Evolutionary conservation across 2,888 invertebrate genomes (phyloP), one percentile per base, ranked within the genome.

Genomic region (Galerucella calmariensis): DNA sequence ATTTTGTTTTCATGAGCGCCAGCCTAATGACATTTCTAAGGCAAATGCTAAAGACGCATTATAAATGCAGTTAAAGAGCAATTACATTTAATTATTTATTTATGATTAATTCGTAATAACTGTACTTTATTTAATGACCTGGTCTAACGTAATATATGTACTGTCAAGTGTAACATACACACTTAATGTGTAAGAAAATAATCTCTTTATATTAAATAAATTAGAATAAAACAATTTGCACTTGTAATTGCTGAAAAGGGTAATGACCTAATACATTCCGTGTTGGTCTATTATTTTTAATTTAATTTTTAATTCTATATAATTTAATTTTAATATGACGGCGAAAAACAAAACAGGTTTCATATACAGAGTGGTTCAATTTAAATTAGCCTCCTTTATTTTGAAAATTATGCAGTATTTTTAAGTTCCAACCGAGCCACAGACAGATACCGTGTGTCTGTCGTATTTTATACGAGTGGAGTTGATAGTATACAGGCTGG

Each of bases 61-160:
- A 67, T 67, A 67, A 69, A 62, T 63, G 62, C 69, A 69, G 69
- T 69, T 69, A 62, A 70, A 35, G 20, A 70, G 51, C 65, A 14
- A 71, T 71, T 71, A 71, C 65, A n/a, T 20, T 12, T 71, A 71
- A 71, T 41, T 41, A 41, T 41, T 62, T 48, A 48, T 51, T 61
- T 62, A 41, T 62, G 44, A 62, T 44, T 62, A 62, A 62, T 62
- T 62, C 35, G 35, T 35, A 0, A 44, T 44, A 62, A 44, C 35
- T 16, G 62, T 62, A 41, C 10, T 59, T n/a, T 16, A 1, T 16
- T n/a, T n/a, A 62, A 62, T 62, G 44, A 41, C 62, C 62, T 41
- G 41, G 44, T 41, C 41, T 16, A 51, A 41, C 35, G 35, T 51
- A n/a, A n/a, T n/a, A 20, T 20, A 51, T n/a, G 48, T 48, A 48